Evolutionary conservation across 2,888 invertebrate genomes (phyloP), one percentile per base, ranked within the genome.

Genomic region (Caenorhabditis wallacei): DNA sequence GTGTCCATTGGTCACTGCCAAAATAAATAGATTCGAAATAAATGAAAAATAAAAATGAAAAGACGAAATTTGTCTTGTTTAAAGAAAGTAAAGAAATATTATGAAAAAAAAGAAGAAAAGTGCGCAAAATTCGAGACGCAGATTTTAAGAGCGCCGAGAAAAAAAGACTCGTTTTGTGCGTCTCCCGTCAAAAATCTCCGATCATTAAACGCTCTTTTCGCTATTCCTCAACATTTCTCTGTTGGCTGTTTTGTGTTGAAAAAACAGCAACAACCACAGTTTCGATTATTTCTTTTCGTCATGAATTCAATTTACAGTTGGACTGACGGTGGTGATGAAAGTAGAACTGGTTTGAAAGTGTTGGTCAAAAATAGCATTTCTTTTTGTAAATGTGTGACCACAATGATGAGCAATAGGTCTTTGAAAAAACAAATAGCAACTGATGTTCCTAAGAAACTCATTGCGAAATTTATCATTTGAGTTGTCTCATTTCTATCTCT

Each of bases 81-180:
- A 30, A 20, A 43, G 46, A 64, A 75, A 75, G 74, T 75, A 48
- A 64, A 57, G 57, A 75, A 64, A 75, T 43, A 57, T 26, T 54
- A 64, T 20, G 56, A 74, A 64, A 64, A n/a, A 24, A 63, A 22
- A 26, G 18, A 63, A 63, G 61, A n/a, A n/a, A n/a, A 74, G 35
- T 66, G 74, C 66, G 57, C 46, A 54, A 72, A 75, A 56, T 66
- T 75, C 24, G 74, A 75, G 64, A 51, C 72, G 72, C 72, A 74
- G 74, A 75, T 48, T 64, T 66, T 22, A 16, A 66, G 37, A 75
- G 56, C 18, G 24, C 43, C 24, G 26, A 40, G 66, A 66, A 75
- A 74, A 74, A 75, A 30, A 30, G 30, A 75, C 74, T 75, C 66
- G 66, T 75, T 75, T 75, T 66, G 46, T 53, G 64, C 56, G 64